Evolutionary conservation across 2,888 invertebrate species (phyloP), one percentile per base, ranked within the genome.

Genomic region (Cataglyphis altisquamis): DNA sequence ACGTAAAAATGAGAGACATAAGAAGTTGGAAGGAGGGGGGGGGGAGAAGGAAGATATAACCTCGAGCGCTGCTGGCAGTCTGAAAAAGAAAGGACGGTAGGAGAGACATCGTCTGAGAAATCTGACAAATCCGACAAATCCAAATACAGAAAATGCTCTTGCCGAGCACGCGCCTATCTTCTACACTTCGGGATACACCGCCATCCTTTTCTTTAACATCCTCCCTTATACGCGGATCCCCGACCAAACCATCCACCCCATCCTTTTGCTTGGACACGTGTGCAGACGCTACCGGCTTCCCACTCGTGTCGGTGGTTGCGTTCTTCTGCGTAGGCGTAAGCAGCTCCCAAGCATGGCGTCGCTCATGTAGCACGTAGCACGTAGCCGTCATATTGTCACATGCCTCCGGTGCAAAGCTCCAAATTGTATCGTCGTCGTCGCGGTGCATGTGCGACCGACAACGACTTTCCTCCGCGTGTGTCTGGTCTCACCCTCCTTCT

Each of bases 361-460:
- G 83, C 84, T 85, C 88, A 86, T 88, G 88, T 87, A 90, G 91
- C 94, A 93, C 94, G 94, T 93, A 93, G 89, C 86, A 64, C 83
- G 82, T 90, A 87, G 82, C 84, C 78, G 85, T 89, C 89, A 91
- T 91, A 93, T 93, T 93, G 94, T 94, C 94, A 92, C 92, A 92
- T 92, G 92, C 92, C 92, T 91, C 90, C 88, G 91, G 90, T 89
- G 92, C 90, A 91, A 91, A 91, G 90, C 92, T 91, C 92, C 92
- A 94, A 94, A 94, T 94, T 94, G 93, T 92, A 92, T 93, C 92
- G 92, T 90, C 90, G 90, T 91, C 29, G 68, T 41, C 90, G 90
- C 89, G 90, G 88, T 91, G 90, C 88, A 90, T 90, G 88, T 83
- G 83, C 84, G 72, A 67, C 77, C 73, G 67, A 84, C 72, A 83